Conservation (phyloP, 2,888 invertebrate species). For the Marronus borbonicus region DNA sequence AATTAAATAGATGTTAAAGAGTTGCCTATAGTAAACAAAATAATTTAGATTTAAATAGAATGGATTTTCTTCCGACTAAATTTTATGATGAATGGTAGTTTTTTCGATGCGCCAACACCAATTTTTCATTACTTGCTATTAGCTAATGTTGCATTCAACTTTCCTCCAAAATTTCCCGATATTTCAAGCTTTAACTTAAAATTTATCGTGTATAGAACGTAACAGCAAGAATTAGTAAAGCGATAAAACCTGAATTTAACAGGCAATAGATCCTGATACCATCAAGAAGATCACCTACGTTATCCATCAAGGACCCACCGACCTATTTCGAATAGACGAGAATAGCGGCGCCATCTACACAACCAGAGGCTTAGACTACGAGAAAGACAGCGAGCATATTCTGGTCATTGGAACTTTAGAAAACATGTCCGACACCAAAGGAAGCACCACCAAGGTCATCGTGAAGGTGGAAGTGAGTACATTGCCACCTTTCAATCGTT, state of each 20-base stretch:
- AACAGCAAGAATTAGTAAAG: too few relatives aligned
- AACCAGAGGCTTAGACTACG: constrained; percentile 83
- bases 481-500: constrained; percentile 55
- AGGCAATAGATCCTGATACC: constrained; percentile 57
- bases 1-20: too few relatives aligned
- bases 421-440: constrained; percentile 79
- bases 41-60: too few relatives aligned
- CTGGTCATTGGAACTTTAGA: constrained; percentile 88
- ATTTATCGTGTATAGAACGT: too few relatives aligned
- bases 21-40: too few relatives aligned
- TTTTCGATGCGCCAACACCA: too few relatives aligned
- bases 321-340: constrained; percentile 87
- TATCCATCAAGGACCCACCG: constrained; percentile 85
- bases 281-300: constrained; percentile 77
- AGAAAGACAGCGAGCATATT: constrained; percentile 81
- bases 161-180: not conserved
- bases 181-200: not conserved
- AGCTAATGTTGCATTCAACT: not conserved
- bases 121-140: too few relatives aligned
- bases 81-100: too few relatives aligned
- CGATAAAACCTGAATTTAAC: not conserved
- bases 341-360: constrained; percentile 86
- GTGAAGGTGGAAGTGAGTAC: constrained; percentile 79
- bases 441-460: constrained; percentile 83
- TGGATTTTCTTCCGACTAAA: too few relatives aligned